Conservation (phyloP, 2,797 vertebrate genomes). For the Propithecus perrieri region DNA sequence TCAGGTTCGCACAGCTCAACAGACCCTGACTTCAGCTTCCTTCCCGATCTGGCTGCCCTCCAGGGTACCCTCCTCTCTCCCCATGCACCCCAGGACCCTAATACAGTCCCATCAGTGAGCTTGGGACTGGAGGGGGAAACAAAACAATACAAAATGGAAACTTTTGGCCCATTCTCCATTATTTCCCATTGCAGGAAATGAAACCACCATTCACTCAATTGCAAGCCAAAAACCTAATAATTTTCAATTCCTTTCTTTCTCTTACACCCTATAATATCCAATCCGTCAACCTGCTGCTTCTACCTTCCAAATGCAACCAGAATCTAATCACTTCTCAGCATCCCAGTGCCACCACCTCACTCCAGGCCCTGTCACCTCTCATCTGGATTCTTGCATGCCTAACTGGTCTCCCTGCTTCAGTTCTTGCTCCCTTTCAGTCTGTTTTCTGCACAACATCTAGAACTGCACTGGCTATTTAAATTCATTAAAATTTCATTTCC, state of each 20-base stretch:
- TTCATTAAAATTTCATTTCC: not conserved
- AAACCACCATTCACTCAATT: not conserved
- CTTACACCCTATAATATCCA: not conserved
- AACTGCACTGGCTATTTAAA: not conserved
- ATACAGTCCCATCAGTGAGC: not conserved
- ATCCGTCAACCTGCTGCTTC: not conserved
- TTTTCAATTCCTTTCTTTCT: constrained; percentile 34
- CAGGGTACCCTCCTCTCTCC: not conserved
- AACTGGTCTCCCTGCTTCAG: not conserved
- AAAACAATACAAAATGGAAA: not conserved
- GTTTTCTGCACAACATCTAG: not conserved
- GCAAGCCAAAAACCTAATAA: not conserved
- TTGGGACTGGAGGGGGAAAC: not conserved
- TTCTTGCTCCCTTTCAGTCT: not conserved
- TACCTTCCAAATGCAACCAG: constrained; percentile 1
- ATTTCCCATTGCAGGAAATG: not conserved
- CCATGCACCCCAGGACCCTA: not conserved
- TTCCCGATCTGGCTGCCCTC: not conserved
- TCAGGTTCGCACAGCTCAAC: not conserved
- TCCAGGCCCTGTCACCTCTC: not conserved
- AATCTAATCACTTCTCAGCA: not conserved
- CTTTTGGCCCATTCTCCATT: not conserved
- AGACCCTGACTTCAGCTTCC: not conserved
- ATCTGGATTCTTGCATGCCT: not conserved
- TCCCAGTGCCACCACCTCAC: not conserved